Conservation (phyloP, 2,888 invertebrate species). For the Xanthia togata region DNA sequence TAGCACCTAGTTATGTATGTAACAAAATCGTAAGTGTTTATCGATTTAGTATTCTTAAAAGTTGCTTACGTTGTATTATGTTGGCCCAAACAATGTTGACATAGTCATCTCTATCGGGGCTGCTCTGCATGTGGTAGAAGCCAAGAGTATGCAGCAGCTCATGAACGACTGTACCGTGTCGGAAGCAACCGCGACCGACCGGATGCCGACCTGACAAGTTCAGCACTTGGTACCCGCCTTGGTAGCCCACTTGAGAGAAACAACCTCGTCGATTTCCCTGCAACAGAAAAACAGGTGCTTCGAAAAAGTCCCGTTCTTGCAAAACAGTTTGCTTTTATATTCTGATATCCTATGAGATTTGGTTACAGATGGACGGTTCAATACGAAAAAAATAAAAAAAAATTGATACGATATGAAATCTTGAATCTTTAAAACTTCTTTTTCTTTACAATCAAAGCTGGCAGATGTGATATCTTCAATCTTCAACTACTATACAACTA, state of each 20-base stretch:
- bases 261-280: constrained; percentile 87
- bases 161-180: constrained; percentile 93
- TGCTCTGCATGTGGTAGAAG: constrained; percentile 96
- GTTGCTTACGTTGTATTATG: constrained; percentile 90
- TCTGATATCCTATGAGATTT: background rate
- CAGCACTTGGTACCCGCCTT: constrained; percentile 88
- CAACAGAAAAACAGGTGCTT: constrained; percentile 26
- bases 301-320: background rate
- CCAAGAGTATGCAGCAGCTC: constrained; percentile 95
- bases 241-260: constrained; percentile 88
- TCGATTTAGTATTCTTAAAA: background rate
- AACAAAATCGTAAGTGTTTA: constrained; percentile 35
- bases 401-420: no score
- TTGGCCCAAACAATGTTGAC: constrained; percentile 94
- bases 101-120: constrained; percentile 94
- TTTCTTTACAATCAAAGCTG: no score
- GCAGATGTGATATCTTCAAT: background rate
- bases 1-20: constrained; percentile 1
- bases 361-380: background rate
- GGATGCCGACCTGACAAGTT: constrained; percentile 90
- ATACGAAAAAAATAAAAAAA: background rate
- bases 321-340: background rate
- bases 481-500: background rate
- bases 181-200: constrained; percentile 90
- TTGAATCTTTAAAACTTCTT: background rate